Percentiles rank a stretch among this genome's conserved stretches.
phyloP scores from a whole-genome alignment of 2,888 invertebrate genomes.

The Morpho helenor region DNA sequence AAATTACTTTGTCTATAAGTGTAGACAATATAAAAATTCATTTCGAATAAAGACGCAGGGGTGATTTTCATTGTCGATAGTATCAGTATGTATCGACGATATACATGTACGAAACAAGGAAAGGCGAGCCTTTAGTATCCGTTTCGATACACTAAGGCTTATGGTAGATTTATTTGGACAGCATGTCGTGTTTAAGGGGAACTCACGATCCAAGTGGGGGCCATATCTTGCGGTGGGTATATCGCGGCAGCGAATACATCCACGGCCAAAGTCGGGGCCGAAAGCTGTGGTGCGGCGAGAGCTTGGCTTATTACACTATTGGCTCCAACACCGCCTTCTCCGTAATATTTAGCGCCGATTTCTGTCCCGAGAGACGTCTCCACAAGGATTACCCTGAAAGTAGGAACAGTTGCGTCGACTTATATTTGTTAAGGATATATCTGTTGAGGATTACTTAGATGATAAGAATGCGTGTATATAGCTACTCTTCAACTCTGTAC shows the following conservation, averaged over 20 bases:
- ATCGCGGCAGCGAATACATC: conserved; percentile 49
- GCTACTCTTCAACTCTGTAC: too few relatives aligned
- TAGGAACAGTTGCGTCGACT: conserved; percentile 2
- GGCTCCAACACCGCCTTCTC: conserved; percentile 50
- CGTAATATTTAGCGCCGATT: conserved; percentile 49
- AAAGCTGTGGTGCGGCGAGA: conserved; percentile 35
- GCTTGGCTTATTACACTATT: conserved; percentile 54
- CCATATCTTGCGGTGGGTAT: conserved; percentile 39
- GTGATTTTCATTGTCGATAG: too few relatives aligned
- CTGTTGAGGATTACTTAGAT: too few relatives aligned
- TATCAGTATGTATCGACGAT: too few relatives aligned
- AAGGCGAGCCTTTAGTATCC: too few relatives aligned
- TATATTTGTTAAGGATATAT: neutral
- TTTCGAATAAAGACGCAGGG: too few relatives aligned
- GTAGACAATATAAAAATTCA: too few relatives aligned
- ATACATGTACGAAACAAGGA: too few relatives aligned
- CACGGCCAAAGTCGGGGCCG: conserved; percentile 48
- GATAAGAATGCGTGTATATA: too few relatives aligned
- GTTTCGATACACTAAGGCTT: neutral
- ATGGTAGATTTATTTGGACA: conserved; percentile 26
- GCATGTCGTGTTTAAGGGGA: neutral
- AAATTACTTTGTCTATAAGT: too few relatives aligned
- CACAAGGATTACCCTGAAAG: conserved; percentile 53
- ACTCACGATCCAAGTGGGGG: conserved; percentile 9
- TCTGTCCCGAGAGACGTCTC: conserved; percentile 46